phyloP scores from a whole-genome alignment of 2,797 vertebrate genomes.

The Gambelia wislizenii region DNA sequence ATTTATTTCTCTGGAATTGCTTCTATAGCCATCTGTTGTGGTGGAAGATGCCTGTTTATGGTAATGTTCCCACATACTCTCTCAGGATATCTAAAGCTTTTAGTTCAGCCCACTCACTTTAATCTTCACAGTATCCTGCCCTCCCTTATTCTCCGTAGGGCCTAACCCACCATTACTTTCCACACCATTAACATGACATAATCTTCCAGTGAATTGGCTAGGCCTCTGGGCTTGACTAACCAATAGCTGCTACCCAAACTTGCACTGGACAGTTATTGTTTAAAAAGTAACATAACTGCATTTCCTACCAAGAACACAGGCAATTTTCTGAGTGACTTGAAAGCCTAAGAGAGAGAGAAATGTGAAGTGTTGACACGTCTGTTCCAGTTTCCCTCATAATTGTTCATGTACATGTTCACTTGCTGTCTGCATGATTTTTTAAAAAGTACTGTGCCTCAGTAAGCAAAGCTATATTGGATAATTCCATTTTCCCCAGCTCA shows the following conservation, averaged over 20 bases:
- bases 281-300: slow-evolving; percentile 29
- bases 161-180: slow-evolving; percentile 57
- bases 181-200: slow-evolving; percentile 52
- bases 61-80: slow-evolving; percentile 27
- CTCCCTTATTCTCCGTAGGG: slow-evolving; percentile 24
- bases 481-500: slow-evolving; percentile 36
- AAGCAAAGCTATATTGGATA: slow-evolving; percentile 4
- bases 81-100: slow-evolving; percentile 35
- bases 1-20: slow-evolving; percentile 44
- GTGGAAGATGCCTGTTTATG: background rate
- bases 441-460: slow-evolving; percentile 41
- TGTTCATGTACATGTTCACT: slow-evolving; percentile 31
- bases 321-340: slow-evolving; percentile 68
- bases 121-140: slow-evolving; percentile 41
- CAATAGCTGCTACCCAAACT: slow-evolving; percentile 32
- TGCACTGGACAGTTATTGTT: slow-evolving; percentile 59
- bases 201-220: slow-evolving; percentile 54
- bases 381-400: slow-evolving; percentile 56
- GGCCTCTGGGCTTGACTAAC: slow-evolving; percentile 52
- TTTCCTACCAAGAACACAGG: slow-evolving; percentile 53
- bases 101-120: slow-evolving; percentile 34
- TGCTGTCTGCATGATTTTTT: slow-evolving; percentile 51
- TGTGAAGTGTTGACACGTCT: slow-evolving; percentile 53
- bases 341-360: slow-evolving; percentile 55
- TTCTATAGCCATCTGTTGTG: slow-evolving; percentile 33